Conservation (phyloP, 2,113 vertebrate genomes). For the Tapirus terrestris region DNA sequence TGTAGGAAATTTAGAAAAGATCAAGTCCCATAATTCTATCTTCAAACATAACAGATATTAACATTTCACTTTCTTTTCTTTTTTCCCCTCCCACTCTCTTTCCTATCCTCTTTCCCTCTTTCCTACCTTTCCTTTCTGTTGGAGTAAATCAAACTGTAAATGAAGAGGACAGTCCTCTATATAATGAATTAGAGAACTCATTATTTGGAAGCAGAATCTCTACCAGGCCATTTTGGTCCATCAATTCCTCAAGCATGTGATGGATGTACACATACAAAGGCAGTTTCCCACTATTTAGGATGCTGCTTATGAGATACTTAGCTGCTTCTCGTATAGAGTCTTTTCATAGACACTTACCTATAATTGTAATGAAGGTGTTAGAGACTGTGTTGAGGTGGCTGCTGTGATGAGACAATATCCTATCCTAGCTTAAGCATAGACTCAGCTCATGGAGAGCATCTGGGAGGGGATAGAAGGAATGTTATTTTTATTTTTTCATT, state of each 20-base stretch:
- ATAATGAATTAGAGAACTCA: background rate
- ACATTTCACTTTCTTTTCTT: background rate
- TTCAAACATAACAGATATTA: background rate
- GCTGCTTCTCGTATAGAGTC: background rate
- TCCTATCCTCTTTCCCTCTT: background rate
- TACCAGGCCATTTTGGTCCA: background rate
- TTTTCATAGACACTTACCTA: background rate
- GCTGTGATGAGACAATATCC: background rate
- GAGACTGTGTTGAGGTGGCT: background rate
- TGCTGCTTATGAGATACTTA: background rate
- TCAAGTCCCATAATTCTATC: background rate
- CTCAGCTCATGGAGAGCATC: background rate
- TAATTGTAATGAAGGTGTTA: background rate
- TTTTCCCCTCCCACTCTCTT: background rate
- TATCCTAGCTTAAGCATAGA: background rate
- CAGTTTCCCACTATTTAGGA: background rate
- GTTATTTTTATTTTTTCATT: background rate
- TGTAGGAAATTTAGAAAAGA: background rate
- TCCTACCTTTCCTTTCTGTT: background rate
- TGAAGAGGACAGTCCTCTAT: background rate
- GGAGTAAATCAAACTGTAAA: background rate
- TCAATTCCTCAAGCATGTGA: background rate
- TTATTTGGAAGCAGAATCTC: background rate
- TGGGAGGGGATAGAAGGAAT: background rate
- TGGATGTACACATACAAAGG: background rate